Base-by-base conservation (phyloP, 2,113 vertebrate genomes). In the Trichechus manatus region DNA sequence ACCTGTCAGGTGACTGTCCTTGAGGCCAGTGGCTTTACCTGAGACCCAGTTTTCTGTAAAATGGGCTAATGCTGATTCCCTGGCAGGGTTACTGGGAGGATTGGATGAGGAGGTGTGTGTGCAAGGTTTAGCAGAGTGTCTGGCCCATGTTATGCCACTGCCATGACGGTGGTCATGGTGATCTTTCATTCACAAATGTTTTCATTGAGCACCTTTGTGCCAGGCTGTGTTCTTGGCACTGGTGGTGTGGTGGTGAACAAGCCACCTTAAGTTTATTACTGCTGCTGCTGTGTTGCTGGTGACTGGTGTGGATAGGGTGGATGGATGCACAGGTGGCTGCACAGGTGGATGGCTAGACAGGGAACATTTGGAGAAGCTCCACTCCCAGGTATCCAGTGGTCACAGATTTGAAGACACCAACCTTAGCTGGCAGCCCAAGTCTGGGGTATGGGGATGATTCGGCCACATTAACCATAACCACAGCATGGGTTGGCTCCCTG, bases 51-150 rank as follows among this genome's bases (percentile, higher is more conserved):
- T 83, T 79, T 95, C 77, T 6, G 3, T 39, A 19, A 64, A 75
- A 27, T 25, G 29, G 72, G 29, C 42, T 11, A 1, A 19, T 1
- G 61, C 15, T 22, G 63, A 3, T 61, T 33, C 61, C 61, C 74
- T 5, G 42, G 72, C 44, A 23, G 82, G 64, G 33, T 74, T 29
- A 23, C 89, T 3, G 33, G 66, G 42, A 64, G 33, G 44, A 19
- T 6, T 9, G 0, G 10, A 25, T 0, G 6, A 27, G 66, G 8
- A 14, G n/a, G 13, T 0, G 1, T 0, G 8, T 29, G 17, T 6
- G 0, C 14, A 0, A 7, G 1, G 0, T 8, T 64, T 4, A 50
- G 22, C 74, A 11, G 25, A 19, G 64, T 0, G 0, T 33, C 50
- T 17, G 56, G 17, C 47, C 74, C 31, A 56, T 0, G 2, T 4